These are phyloP conservation scores for Lutjanus erythropterus DNA, from an alignment of 2,113 vertebrate species.

Conservation along the genomic window DNA sequence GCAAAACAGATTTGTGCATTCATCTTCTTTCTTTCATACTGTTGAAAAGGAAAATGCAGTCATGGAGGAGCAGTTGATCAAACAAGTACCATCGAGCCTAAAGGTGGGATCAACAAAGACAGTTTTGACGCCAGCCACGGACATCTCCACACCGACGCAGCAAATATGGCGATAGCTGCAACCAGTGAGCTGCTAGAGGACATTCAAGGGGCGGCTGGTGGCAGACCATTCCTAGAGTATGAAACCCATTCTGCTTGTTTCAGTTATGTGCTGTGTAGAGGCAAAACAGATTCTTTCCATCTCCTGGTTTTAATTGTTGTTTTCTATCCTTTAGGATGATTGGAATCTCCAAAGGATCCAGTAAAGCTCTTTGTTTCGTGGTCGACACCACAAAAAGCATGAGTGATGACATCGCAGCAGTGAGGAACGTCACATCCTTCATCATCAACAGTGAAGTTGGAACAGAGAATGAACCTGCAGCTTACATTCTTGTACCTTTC, in stretches of 20 bases:
- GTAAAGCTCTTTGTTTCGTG: constrained; percentile 76
- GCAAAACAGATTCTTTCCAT: neutral
- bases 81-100: constrained; percentile 41
- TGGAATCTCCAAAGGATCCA: constrained; percentile 68
- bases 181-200: constrained; percentile 76
- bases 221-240: constrained; percentile 73
- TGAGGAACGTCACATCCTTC: constrained; percentile 42
- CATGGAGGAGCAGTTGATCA: constrained; percentile 57
- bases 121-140: constrained; percentile 37
- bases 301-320: neutral
- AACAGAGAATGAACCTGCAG: constrained; percentile 58
- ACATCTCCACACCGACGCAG: constrained; percentile 66
- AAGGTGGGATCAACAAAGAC: constrained; percentile 83
- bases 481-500: constrained; percentile 80
- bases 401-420: constrained; percentile 65
- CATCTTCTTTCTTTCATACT: neutral
- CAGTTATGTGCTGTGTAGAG: neutral
- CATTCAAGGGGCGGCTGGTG: constrained; percentile 63
- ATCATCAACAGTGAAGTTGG: constrained; percentile 64
- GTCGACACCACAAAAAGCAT: constrained; percentile 80
- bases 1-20: too few relatives aligned
- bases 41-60: constrained; percentile 76
- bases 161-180: constrained; percentile 67
- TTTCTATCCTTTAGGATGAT: constrained; percentile 63
- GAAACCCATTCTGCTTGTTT: neutral